A percentile compares a stretch with the other conserved stretches of the same genome.
phyloP scores from a whole-genome alignment of 53 echinoderm and acorn worm species.

The Paracentrotus lividus region DNA sequence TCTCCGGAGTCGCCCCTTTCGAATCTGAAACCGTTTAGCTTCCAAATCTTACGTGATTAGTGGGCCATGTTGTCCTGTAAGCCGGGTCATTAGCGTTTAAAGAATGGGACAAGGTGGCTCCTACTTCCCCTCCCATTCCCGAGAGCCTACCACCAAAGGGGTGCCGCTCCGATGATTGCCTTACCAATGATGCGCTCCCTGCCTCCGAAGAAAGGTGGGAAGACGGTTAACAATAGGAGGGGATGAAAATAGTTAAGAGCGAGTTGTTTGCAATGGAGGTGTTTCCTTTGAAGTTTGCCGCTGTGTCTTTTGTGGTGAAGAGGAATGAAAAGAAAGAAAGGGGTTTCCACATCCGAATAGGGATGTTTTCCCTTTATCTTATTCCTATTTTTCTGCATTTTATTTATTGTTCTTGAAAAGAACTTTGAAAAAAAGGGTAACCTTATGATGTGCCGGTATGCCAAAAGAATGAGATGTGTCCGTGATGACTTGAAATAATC shows the following conservation, averaged over 20 bases:
- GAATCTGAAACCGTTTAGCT: slow-evolving; percentile 52
- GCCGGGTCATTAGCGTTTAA: slow-evolving; percentile 45
- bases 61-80: slow-evolving; percentile 57
- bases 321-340: not conserved
- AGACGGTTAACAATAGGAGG: not conserved
- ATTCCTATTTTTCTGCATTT: slow-evolving; percentile 32
- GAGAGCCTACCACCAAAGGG: slow-evolving; percentile 52
- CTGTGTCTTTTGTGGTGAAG: not conserved
- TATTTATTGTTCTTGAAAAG: slow-evolving; percentile 23
- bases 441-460: slow-evolving; percentile 43
- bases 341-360: slow-evolving; percentile 51
- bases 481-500: not conserved
- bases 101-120: slow-evolving; percentile 59
- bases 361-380: slow-evolving; percentile 43
- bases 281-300: slow-evolving; percentile 69
- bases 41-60: slow-evolving; percentile 36
- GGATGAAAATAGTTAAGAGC: slow-evolving; percentile 30
- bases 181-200: slow-evolving; percentile 63
- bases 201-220: slow-evolving; percentile 17
- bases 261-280: slow-evolving; percentile 45
- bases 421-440: not conserved
- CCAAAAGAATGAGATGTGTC: not conserved
- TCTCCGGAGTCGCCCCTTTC: slow-evolving; percentile 41
- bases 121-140: slow-evolving; percentile 37
- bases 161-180: slow-evolving; percentile 33